Conservation (phyloP, 1,140 invertebrate species). For the Lepidostoma basale region DNA sequence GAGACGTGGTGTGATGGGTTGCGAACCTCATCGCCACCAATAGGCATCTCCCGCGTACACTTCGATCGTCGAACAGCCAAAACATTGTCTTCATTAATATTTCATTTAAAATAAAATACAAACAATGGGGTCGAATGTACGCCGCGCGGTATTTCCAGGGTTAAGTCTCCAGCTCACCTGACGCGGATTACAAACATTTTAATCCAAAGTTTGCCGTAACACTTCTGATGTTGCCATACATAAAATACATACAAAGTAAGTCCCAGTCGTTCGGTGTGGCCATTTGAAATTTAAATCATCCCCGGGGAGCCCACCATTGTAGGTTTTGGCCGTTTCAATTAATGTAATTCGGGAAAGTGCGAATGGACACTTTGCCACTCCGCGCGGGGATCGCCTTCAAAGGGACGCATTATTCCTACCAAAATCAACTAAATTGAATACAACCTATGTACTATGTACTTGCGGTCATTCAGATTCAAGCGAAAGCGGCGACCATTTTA, state of each 20-base stretch:
- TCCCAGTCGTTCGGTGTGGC: slow-evolving; percentile 12
- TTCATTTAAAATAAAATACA: too few species aligned
- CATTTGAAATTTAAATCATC: slow-evolving; percentile 45
- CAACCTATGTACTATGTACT: too few species aligned
- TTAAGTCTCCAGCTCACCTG: slow-evolving; percentile 7
- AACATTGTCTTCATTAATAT: too few species aligned
- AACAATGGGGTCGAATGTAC: not conserved
- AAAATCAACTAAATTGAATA: too few species aligned
- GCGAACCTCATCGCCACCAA: too few species aligned
- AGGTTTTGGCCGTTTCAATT: slow-evolving; percentile 42
- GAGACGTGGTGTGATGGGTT: too few species aligned
- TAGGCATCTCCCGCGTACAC: too few species aligned
- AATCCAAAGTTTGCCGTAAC: slow-evolving; percentile 37
- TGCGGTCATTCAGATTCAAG: too few species aligned
- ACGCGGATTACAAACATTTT: slow-evolving; percentile 23
- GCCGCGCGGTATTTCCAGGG: not conserved
- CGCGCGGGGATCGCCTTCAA: slow-evolving; percentile 7
- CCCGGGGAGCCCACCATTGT: slow-evolving; percentile 29
- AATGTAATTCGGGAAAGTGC: slow-evolving; percentile 33
- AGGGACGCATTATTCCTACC: too few species aligned
- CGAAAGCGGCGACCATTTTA: too few species aligned
- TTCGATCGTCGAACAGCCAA: too few species aligned
- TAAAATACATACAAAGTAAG: not conserved
- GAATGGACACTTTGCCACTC: slow-evolving; percentile 28
- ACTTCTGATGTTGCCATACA: slow-evolving; percentile 31